These are phyloP conservation scores for Spinus pinus DNA, from an alignment of 2,797 vertebrate genomes.

Conservation along the genomic window DNA sequence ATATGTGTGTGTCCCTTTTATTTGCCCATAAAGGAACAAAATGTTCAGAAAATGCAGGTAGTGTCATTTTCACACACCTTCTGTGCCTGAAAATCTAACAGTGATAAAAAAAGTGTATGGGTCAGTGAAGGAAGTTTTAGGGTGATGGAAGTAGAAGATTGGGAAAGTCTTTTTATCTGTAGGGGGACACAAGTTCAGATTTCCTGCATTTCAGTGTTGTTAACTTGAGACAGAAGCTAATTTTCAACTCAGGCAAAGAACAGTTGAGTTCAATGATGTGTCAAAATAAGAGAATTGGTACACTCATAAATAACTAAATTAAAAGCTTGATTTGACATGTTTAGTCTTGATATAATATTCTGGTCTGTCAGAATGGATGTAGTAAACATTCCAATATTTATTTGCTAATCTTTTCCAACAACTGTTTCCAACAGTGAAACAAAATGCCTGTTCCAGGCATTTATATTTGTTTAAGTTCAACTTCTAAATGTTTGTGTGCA, in stretches of 20 bases:
- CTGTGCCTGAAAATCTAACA: neutral
- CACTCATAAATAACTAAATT: neutral
- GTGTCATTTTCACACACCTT: neutral
- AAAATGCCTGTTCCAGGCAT: neutral
- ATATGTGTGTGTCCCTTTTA: neutral
- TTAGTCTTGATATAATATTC: neutral
- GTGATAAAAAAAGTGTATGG: neutral
- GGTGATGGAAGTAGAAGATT: neutral
- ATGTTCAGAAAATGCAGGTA: neutral
- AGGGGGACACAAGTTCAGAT: neutral
- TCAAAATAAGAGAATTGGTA: neutral
- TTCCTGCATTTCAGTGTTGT: neutral
- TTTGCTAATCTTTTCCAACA: neutral
- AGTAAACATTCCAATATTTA: neutral
- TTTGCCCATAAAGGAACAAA: neutral
- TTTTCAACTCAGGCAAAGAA: neutral
- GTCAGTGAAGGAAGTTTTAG: neutral
- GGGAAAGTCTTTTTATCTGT: neutral
- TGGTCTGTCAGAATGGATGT: neutral
- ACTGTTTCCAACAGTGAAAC: neutral
- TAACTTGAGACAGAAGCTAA: neutral
- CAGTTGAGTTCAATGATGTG: neutral
- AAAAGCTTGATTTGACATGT: neutral
- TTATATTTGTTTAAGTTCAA: neutral
- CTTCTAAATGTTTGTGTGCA: neutral